Conservation (phyloP, 2,797 vertebrate genomes). For the Sternarchorhynchus goeldii region DNA sequence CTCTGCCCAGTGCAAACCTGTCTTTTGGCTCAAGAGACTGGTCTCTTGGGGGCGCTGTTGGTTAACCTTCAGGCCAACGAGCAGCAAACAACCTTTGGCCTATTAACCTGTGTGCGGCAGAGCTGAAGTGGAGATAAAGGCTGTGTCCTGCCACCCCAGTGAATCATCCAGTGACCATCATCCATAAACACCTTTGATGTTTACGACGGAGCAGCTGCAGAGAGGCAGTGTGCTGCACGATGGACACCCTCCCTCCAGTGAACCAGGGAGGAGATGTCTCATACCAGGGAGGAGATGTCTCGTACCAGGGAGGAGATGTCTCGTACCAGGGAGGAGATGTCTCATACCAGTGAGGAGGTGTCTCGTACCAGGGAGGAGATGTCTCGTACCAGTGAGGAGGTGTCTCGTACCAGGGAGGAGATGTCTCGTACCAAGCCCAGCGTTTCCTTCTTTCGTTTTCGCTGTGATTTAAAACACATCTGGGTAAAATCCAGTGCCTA, state of each 20-base stretch:
- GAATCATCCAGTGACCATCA: constrained; percentile 41
- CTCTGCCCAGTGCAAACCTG: background rate
- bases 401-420: background rate
- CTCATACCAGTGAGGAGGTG: no score
- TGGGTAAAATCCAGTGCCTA: background rate
- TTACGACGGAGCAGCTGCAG: constrained; percentile 22
- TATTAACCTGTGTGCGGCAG: constrained; percentile 38
- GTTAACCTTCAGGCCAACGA: constrained; percentile 50
- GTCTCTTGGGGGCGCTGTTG: constrained; percentile 63
- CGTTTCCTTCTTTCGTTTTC: background rate
- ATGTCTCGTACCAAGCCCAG: no score
- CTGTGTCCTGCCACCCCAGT: constrained; percentile 29
- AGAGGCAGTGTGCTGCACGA: constrained; percentile 25
- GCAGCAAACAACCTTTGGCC: constrained; percentile 48
- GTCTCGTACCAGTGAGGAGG: no score
- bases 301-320: no score
- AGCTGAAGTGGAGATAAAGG: constrained; percentile 44
- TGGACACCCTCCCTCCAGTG: constrained; percentile 30
- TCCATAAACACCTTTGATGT: constrained; percentile 45
- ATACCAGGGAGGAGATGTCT: no score
- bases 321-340: background rate
- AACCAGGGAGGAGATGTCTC: background rate
- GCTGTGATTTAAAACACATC: background rate
- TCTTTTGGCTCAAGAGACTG: constrained; percentile 10
- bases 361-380: background rate